A percentile compares a stretch with the other conserved stretches of the same genome.
Conservation (phyloP, 2,888 invertebrate species). For the Lasiommata megera region DNA sequence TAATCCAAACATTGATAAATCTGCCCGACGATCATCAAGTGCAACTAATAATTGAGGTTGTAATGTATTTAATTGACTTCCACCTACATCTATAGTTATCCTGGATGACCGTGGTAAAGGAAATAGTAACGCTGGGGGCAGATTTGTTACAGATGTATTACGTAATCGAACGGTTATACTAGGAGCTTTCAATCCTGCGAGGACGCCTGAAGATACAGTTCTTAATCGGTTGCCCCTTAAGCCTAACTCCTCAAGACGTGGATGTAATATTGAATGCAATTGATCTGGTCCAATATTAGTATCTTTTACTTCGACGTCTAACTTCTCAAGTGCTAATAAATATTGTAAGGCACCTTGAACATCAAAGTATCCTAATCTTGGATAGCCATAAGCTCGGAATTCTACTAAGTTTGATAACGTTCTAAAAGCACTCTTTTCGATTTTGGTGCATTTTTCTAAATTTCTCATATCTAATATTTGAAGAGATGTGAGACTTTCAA, state of each 20-base stretch:
- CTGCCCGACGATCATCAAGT: conserved; percentile 90
- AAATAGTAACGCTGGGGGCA: conserved; percentile 92
- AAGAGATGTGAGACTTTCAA: conserved; percentile 85
- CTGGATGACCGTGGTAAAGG: conserved; percentile 93
- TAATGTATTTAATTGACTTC: conserved; percentile 88
- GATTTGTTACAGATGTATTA: conserved; percentile 88
- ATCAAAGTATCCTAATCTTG: conserved; percentile 91
- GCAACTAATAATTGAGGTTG: conserved; percentile 90
- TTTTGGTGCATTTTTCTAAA: conserved; percentile 85
- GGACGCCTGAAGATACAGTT: conserved; percentile 90
- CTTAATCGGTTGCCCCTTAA: conserved; percentile 88
- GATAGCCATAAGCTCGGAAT: conserved; percentile 87
- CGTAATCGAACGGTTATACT: conserved; percentile 87
- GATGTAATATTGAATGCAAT: conserved; percentile 88
- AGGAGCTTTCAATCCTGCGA: conserved; percentile 90
- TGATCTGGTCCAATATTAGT: conserved; percentile 90
- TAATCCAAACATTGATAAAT: conserved; percentile 87
- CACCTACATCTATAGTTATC: conserved; percentile 88
- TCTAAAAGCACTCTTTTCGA: conserved; percentile 91
- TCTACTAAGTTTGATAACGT: conserved; percentile 85
- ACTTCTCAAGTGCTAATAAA: conserved; percentile 86
- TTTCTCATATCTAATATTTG: conserved; percentile 84
- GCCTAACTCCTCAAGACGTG: conserved; percentile 87
- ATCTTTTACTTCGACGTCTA: conserved; percentile 94
- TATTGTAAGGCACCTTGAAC: conserved; percentile 91